Evolutionary conservation across 2,888 invertebrate species (phyloP), one percentile per base, ranked within the genome.

Genomic region (Iphiclides podalirius): DNA sequence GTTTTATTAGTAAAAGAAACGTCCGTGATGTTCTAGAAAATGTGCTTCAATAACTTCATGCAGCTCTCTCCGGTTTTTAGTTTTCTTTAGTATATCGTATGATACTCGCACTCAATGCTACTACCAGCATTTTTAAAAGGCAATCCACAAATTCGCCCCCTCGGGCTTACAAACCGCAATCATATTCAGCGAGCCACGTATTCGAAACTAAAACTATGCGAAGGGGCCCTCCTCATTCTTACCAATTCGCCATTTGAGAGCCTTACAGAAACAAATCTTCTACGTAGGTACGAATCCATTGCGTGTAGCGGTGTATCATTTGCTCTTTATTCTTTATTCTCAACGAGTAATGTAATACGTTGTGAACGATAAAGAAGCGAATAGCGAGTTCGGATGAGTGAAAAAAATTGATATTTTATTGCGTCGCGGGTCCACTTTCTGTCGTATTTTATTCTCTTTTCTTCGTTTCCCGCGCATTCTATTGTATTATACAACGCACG

Each of bases 371-470:
- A 13, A 35, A 16, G 12, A 11, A 35, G 14, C 13, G 23, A 6
- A 4, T n/a, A n/a, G 11, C 28, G 7, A 40, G 49, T 52, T 50
- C 48, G 47, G 52, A 49, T 61, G 64, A 63, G 58, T 73, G 74
- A 79, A 79, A 82, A 31, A 70, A 86, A 87, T 85, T 86, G 87
- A 82, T 86, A 87, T 87, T 86, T 85, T 86, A 87, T 87, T 85
- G 76, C 84, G 70, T 68, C 66, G 70, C 63, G 77, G 76, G 77
- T 78, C 83, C 81, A 81, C 79, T 84, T 81, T 77, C 70, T 66
- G 77, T 75, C 67, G 82, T 86, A 85, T 84, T 79, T 84, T 83
- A 86, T 85, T 77, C 76, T 71, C 71, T 73, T 70, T 72, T 68
- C 72, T 68, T 68, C 66, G 67, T 73, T 70, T 63, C 63, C 64